These are phyloP conservation scores for Phyllostomus hastatus DNA, from an alignment of 2,113 vertebrate genomes.

Conservation along the genomic window DNA sequence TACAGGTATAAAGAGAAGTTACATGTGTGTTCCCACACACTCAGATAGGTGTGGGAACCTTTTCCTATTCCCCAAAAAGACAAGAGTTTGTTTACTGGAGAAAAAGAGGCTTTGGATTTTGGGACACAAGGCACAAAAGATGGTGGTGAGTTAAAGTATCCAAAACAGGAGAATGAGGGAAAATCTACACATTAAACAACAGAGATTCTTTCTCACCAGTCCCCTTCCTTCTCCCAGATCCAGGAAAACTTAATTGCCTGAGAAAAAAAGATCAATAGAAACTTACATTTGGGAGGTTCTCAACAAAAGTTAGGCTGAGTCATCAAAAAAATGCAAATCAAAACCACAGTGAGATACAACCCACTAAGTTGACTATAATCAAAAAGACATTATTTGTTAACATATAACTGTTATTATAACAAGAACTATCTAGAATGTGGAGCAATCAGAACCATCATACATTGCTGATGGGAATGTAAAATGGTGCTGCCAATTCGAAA, in stretches of 20 bases:
- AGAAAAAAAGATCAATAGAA: background rate
- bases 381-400: constrained; percentile 4
- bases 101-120: background rate
- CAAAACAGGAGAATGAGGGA: background rate
- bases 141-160: background rate
- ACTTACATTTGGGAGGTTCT: background rate
- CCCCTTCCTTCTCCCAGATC: background rate
- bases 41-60: background rate
- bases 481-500: background rate
- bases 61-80: background rate
- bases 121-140: background rate
- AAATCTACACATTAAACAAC: background rate
- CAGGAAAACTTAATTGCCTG: background rate
- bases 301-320: constrained; percentile 7
- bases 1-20: background rate
- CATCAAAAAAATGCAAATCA: constrained; percentile 32
- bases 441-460: background rate
- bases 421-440: background rate
- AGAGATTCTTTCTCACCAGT: background rate
- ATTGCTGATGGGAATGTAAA: background rate
- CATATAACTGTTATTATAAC: background rate
- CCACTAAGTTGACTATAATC: background rate
- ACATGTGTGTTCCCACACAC: background rate
- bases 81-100: background rate
- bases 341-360: background rate